Percentiles rank a stretch among this genome's conserved stretches.
Conservation (phyloP, 1,140 invertebrate genomes). For the Prorops nasuta region DNA sequence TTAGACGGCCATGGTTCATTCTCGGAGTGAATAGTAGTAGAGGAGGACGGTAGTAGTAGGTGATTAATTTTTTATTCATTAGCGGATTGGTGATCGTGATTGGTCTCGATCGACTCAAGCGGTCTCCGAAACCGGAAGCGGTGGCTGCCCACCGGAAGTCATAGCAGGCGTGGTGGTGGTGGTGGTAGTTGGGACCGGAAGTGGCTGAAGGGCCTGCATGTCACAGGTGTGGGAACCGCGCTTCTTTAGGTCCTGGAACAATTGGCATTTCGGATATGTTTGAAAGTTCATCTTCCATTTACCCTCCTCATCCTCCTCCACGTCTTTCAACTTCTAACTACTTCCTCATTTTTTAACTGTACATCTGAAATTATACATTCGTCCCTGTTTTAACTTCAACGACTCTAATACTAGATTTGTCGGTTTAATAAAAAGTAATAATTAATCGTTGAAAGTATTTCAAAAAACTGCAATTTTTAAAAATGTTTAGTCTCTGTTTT, state of each 20-base stretch:
- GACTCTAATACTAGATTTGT: not conserved
- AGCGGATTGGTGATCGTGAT: slow-evolving; percentile 28
- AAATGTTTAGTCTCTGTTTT: too few species aligned
- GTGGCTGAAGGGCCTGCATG: slow-evolving; percentile 56
- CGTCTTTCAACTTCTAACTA: too few species aligned
- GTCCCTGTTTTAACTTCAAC: not conserved
- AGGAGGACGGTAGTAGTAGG: slow-evolving; percentile 33
- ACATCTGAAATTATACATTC: too few species aligned
- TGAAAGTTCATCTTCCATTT: slow-evolving; percentile 26
- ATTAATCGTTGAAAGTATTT: too few species aligned
- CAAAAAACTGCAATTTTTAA: too few species aligned
- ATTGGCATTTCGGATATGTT: slow-evolving; percentile 52
- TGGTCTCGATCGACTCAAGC: slow-evolving; percentile 47
- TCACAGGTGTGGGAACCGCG: slow-evolving; percentile 56
- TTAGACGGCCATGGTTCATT: slow-evolving; percentile 41
- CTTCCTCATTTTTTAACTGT: too few species aligned
- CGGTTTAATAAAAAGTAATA: too few species aligned
- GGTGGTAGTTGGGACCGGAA: slow-evolving; percentile 50
- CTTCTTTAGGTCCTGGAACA: slow-evolving; percentile 58
- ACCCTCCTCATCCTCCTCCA: too few species aligned
- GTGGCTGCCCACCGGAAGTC: slow-evolving; percentile 51
- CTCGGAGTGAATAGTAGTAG: slow-evolving; percentile 25
- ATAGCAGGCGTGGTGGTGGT: slow-evolving; percentile 45
- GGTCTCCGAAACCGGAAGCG: slow-evolving; percentile 51
- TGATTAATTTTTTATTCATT: slow-evolving; percentile 21